A percentile compares a stretch with the other conserved stretches of the same genome.
phyloP scores from a whole-genome alignment of 2,113 vertebrate species.

The Seriola aureovittata region DNA sequence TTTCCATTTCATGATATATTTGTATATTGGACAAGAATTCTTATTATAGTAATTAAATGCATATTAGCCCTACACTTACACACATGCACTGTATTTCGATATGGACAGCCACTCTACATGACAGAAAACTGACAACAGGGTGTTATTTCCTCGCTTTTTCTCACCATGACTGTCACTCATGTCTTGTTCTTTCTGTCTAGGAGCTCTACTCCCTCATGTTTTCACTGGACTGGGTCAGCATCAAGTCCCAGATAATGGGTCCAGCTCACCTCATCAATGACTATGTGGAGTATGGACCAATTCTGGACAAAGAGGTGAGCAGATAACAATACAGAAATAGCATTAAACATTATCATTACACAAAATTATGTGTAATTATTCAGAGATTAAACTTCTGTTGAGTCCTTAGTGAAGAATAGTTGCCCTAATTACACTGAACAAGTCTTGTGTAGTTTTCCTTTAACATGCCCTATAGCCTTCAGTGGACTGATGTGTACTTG shows the following conservation, averaged over 20 bases:
- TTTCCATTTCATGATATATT: too few relatives aligned
- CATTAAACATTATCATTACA: not conserved
- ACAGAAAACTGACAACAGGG: too few relatives aligned
- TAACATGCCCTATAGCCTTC: not conserved
- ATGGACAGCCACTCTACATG: too few relatives aligned
- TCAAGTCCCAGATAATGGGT: slow-evolving; percentile 91
- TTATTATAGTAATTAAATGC: too few relatives aligned
- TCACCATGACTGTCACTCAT: not conserved
- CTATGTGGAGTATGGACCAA: slow-evolving; percentile 90
- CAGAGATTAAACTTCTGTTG: not conserved
- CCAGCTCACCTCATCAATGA: slow-evolving; percentile 96
- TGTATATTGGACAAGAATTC: too few relatives aligned
- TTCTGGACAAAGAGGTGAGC: slow-evolving; percentile 94
- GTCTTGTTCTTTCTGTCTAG: slow-evolving; percentile 70
- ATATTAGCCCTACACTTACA: too few relatives aligned
- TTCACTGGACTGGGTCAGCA: slow-evolving; percentile 95
- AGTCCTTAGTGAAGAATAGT: not conserved
- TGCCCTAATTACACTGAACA: not conserved
- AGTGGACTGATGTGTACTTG: not conserved
- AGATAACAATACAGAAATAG: not conserved
- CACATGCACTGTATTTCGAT: too few relatives aligned
- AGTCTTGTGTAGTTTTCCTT: too few relatives aligned
- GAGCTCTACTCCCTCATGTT: slow-evolving; percentile 93
- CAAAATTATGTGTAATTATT: not conserved
- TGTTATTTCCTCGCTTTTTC: too few relatives aligned